phyloP scores from a whole-genome alignment of 2,888 invertebrate genomes.

The Epistrophe eligans region DNA sequence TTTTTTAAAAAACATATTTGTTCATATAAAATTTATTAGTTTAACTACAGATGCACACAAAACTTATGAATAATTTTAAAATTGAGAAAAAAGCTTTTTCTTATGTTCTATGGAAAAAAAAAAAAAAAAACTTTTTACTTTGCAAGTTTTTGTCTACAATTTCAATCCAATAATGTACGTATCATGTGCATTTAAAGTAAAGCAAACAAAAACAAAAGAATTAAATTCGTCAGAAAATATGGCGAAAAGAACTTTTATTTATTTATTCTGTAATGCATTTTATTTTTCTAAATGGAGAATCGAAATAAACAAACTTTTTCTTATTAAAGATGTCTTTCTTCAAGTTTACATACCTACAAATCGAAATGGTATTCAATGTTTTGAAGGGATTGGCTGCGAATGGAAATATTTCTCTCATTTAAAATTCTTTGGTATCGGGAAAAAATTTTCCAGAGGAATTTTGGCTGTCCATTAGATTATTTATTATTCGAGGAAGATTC shows the following conservation, averaged over 20 bases:
- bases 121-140: slow-evolving; percentile 36
- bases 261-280: slow-evolving; percentile 49
- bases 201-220: neutral
- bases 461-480: too few relatives aligned
- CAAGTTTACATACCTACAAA: too few relatives aligned
- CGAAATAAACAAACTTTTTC: slow-evolving; percentile 50
- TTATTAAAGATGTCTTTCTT: neutral
- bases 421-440: too few relatives aligned
- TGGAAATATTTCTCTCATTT: too few relatives aligned
- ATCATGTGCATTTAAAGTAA: neutral
- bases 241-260: slow-evolving; percentile 10
- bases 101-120: slow-evolving; percentile 41
- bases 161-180: neutral
- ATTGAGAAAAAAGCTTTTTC: slow-evolving; percentile 35
- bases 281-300: slow-evolving; percentile 37
- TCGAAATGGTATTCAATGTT: too few relatives aligned
- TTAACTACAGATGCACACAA: slow-evolving; percentile 62
- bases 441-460: too few relatives aligned
- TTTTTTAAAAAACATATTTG: slow-evolving; percentile 20
- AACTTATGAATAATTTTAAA: slow-evolving; percentile 26
- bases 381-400: too few relatives aligned
- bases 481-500: too few relatives aligned
- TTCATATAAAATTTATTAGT: slow-evolving; percentile 31
- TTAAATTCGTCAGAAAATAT: neutral
- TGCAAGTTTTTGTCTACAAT: slow-evolving; percentile 44